phyloP scores from a whole-genome alignment of 2,797 vertebrate species.

The Falco cherrug region DNA sequence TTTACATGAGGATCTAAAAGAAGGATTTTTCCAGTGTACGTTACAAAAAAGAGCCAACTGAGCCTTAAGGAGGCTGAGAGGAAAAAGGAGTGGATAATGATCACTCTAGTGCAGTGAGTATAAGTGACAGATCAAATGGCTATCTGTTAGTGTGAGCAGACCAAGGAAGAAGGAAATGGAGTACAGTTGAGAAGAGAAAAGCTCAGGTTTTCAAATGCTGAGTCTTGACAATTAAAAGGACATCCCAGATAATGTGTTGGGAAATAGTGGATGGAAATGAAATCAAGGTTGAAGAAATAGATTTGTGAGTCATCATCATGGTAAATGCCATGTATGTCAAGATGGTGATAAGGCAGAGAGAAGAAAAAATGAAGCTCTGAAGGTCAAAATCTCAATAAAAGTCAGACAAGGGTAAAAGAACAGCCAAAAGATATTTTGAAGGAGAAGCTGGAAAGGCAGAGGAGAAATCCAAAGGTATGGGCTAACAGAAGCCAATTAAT shows the following conservation, averaged over 20 bases:
- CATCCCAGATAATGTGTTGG: background rate
- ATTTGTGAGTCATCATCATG: background rate
- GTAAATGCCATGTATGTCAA: background rate
- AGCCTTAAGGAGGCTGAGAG: background rate
- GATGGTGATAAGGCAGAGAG: background rate
- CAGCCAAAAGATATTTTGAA: background rate
- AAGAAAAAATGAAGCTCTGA: background rate
- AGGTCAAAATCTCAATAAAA: background rate
- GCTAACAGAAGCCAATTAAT: background rate
- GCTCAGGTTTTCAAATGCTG: background rate
- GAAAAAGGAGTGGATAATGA: background rate
- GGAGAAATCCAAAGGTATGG: background rate
- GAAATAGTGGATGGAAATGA: background rate
- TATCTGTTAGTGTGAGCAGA: background rate
- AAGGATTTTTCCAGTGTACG: background rate
- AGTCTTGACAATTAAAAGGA: background rate
- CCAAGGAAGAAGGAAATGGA: background rate
- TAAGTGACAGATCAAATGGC: background rate
- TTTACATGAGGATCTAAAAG: background rate
- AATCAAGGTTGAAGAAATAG: background rate
- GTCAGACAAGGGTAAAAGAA: background rate
- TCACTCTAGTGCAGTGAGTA: background rate
- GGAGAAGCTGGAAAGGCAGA: background rate
- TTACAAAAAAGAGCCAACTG: background rate
- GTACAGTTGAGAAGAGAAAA: background rate